A percentile compares a stretch with the other conserved stretches of the same genome.
These are phyloP conservation scores for Trichacis sp. DNA, from an alignment of 2,888 invertebrate species.

Conservation along the genomic window DNA sequence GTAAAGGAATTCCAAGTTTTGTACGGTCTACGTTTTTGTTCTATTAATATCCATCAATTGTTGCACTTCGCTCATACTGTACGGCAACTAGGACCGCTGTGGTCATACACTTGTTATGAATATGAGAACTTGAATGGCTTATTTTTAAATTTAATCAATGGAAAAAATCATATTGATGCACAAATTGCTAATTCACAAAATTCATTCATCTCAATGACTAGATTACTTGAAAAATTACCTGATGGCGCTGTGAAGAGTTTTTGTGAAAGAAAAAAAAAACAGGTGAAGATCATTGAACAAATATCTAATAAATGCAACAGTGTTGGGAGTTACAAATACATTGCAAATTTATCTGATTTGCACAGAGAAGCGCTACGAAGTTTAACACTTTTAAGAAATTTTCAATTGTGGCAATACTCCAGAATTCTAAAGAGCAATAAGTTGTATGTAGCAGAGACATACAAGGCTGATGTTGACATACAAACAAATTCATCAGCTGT, in stretches of 20 bases:
- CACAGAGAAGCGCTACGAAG: neutral
- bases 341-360: neutral
- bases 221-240: constrained; percentile 21
- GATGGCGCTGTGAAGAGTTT: constrained; percentile 14
- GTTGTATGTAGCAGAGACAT: constrained; percentile 14
- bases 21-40: constrained; percentile 19
- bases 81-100: constrained; percentile 25
- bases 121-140: too few relatives aligned
- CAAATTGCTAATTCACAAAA: constrained; percentile 21
- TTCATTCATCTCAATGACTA: constrained; percentile 17
- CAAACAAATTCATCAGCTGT: constrained; percentile 14
- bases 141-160: constrained; percentile 24
- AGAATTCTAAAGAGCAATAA: constrained; percentile 18
- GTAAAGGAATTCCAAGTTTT: constrained; percentile 24
- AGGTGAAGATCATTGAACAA: constrained; percentile 26
- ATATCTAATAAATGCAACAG: constrained; percentile 14
- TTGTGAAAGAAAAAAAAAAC: constrained; percentile 16
- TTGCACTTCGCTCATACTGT: constrained; percentile 31
- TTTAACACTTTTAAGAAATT: neutral
- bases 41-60: constrained; percentile 27
- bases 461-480: neutral
- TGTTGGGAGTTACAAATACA: constrained; percentile 32
- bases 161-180: constrained; percentile 22
- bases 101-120: too few relatives aligned
- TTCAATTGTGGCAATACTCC: constrained; percentile 11